phyloP scores from a whole-genome alignment of 2,113 vertebrate species.

The Copsychus sechellarum region DNA sequence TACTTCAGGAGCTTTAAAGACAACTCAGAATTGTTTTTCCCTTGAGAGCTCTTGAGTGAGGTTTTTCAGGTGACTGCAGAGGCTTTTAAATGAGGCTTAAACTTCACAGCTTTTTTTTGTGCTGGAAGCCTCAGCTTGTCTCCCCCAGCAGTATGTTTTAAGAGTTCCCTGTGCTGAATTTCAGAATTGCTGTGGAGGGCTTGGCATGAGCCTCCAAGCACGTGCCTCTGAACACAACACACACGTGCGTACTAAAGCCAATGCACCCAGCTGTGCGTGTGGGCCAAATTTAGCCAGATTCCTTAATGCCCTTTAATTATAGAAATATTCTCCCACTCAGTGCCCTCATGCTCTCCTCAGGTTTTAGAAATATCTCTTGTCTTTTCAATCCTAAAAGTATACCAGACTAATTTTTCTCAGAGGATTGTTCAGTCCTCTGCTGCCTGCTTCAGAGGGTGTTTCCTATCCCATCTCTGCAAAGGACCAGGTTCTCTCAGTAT shows the following conservation, averaged over 20 bases:
- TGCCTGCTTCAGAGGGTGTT: not conserved
- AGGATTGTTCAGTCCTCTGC: not conserved
- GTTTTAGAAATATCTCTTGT: not conserved
- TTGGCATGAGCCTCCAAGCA: rapidly evolving
- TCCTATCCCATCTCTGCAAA: not conserved
- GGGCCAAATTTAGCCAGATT: not conserved
- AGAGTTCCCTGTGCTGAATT: not conserved
- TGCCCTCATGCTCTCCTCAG: not conserved
- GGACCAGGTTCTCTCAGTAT: not conserved
- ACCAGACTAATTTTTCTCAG: not conserved
- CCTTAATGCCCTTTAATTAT: not conserved
- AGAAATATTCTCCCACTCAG: not conserved
- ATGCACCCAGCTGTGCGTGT: rapidly evolving
- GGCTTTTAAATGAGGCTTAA: not conserved
- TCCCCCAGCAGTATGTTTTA: not conserved
- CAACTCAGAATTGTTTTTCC: not conserved
- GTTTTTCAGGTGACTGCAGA: not conserved
- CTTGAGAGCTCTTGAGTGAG: not conserved
- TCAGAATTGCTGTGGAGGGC: not conserved
- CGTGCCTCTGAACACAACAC: not conserved
- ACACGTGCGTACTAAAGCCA: not conserved
- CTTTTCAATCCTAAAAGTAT: not conserved
- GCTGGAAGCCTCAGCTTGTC: not conserved
- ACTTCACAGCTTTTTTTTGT: not conserved
- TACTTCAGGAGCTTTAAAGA: not conserved